phyloP scores from a whole-genome alignment of 2,113 vertebrate species.

The Geococcyx californianus region DNA sequence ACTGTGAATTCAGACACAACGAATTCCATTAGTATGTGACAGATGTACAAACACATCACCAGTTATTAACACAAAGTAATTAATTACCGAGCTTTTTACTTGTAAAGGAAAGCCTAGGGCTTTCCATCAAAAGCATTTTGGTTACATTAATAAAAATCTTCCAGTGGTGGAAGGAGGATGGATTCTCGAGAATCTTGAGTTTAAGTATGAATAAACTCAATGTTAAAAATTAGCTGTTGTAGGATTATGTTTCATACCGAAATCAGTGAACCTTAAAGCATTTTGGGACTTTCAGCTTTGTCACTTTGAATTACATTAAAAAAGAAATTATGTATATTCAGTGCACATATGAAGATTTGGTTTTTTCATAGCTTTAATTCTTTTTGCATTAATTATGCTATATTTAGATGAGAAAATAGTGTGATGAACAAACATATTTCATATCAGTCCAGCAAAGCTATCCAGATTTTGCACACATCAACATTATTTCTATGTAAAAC shows the following conservation, averaged over 20 bases:
- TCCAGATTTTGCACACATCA: not conserved
- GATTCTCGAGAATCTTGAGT: not conserved
- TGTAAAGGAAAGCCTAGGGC: not conserved
- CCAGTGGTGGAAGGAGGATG: not conserved
- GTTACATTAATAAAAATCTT: not conserved
- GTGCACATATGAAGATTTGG: not conserved
- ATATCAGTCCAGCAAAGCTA: slow-evolving; percentile 29
- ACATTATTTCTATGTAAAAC: not conserved
- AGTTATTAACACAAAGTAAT: not conserved
- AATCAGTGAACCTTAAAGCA: not conserved
- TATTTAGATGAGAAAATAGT: slow-evolving; percentile 26
- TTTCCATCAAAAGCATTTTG: not conserved
- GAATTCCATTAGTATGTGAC: not conserved
- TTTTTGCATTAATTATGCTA: slow-evolving; percentile 38
- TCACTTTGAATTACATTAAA: not conserved
- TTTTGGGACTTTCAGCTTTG: not conserved
- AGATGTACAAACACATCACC: not conserved
- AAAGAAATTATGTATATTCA: not conserved
- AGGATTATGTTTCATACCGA: not conserved
- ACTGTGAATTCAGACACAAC: not conserved
- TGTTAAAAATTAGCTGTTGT: not conserved
- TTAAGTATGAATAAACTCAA: not conserved
- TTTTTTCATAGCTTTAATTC: slow-evolving; percentile 32
- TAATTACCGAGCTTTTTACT: not conserved
- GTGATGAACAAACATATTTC: slow-evolving; percentile 1